Conservation (phyloP, 2,797 vertebrate genomes). For the Periophthalmus magnuspinnatus region DNA sequence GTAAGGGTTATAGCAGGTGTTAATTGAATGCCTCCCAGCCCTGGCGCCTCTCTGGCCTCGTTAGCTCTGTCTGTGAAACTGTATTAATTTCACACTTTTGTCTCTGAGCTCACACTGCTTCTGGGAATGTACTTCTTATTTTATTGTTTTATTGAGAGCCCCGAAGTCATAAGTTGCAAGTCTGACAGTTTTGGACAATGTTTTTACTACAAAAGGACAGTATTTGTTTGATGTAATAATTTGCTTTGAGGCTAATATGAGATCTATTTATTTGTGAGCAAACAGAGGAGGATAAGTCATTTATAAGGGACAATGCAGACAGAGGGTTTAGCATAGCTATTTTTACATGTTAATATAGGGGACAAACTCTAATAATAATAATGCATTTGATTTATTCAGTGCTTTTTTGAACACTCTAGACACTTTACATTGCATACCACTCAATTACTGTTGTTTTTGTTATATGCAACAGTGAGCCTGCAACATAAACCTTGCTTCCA, state of each 20-base stretch:
- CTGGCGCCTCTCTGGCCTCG: neutral
- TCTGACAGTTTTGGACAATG: neutral
- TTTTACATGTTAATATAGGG: neutral
- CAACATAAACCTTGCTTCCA: too few relatives aligned
- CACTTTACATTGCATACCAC: neutral
- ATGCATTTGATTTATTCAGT: too few relatives aligned
- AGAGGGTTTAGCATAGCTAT: too few relatives aligned
- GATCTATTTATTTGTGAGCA: neutral
- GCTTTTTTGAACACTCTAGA: too few relatives aligned
- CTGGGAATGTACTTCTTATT: slow-evolving; percentile 6
- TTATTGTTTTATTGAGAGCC: slow-evolving; percentile 1
- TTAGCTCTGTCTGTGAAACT: neutral
- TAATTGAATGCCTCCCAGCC: slow-evolving; percentile 7
- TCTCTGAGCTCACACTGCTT: neutral
- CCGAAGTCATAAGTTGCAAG: slow-evolving; percentile 1
- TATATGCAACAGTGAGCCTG: neutral
- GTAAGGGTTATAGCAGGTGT: slow-evolving; percentile 2
- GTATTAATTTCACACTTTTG: neutral
- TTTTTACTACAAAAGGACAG: neutral
- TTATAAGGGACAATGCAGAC: neutral
- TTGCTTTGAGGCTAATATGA: neutral
- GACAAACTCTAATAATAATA: neutral
- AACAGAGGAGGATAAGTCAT: neutral
- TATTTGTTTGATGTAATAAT: neutral
- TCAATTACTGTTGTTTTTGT: neutral